Evolutionary conservation across 1,140 invertebrate species (phyloP).

Genomic region (Manduca sexta): DNA sequence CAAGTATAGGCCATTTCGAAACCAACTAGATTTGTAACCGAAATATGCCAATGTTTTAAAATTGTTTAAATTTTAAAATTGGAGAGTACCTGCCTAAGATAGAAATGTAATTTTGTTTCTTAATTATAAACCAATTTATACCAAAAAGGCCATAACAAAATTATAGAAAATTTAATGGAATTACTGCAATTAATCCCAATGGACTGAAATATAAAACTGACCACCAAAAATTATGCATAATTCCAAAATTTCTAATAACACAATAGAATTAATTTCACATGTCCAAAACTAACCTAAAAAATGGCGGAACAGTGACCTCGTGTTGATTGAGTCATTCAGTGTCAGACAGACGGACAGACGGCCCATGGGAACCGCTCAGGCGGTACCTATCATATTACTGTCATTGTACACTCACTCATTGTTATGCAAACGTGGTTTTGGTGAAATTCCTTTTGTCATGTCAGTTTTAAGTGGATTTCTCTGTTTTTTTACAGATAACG

Average conservation of each 20-base stretch:
- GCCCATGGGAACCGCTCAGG: slow-evolving; percentile 2
- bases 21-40: too few species aligned
- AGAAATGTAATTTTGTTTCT: too few species aligned
- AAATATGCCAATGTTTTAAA: too few species aligned
- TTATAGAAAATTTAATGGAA: too few species aligned
- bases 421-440: not conserved
- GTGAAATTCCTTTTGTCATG: not conserved
- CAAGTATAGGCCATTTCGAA: too few species aligned
- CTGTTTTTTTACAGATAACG: not conserved
- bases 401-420: slow-evolving; percentile 3
- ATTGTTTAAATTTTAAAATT: too few species aligned
- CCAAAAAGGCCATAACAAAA: not conserved
- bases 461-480: not conserved
- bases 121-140: not conserved
- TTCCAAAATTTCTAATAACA: not conserved
- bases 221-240: not conserved
- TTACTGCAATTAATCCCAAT: too few species aligned
- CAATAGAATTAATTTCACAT: not conserved
- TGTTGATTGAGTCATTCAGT: slow-evolving; percentile 2
- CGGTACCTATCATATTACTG: not conserved
- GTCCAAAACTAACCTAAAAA: not conserved
- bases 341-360: slow-evolving; percentile 4
- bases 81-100: too few species aligned
- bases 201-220: too few species aligned
- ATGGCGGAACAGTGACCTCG: not conserved